These are phyloP conservation scores for Anoura caudifer DNA, from an alignment of 2,113 vertebrate genomes.

Conservation along the genomic window DNA sequence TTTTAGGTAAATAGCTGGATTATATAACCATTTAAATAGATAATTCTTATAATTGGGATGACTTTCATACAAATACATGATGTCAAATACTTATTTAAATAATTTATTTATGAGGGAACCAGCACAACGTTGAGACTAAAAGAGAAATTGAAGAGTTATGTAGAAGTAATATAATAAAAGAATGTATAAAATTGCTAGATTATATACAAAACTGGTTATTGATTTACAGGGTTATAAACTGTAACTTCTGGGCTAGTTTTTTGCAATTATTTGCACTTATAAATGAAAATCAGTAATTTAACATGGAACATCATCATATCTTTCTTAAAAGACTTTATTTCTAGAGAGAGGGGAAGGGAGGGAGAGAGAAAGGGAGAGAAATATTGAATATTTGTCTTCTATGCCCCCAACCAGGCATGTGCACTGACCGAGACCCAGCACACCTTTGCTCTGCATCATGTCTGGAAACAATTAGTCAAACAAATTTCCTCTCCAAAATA, in stretches of 20 bases:
- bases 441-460: background rate
- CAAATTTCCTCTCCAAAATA: background rate
- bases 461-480: background rate
- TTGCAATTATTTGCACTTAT: background rate
- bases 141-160: background rate
- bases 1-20: background rate
- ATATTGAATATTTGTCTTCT: too few relatives aligned
- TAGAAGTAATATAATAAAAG: background rate
- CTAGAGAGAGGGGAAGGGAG: too few relatives aligned
- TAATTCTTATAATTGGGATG: background rate
- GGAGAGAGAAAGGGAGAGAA: too few relatives aligned
- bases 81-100: background rate
- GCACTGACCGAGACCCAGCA: too few relatives aligned
- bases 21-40: background rate
- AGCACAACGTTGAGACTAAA: background rate
- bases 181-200: background rate
- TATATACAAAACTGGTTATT: background rate
- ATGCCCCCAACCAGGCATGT: too few relatives aligned
- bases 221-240: background rate
- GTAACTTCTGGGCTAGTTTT: background rate
- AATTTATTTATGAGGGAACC: background rate
- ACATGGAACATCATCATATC: background rate
- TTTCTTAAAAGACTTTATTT: too few relatives aligned
- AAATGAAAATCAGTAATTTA: background rate
- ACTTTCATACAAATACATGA: background rate